Evolutionary conservation across 2,888 invertebrate species (phyloP).

Genomic region (Panzeria rudis): DNA sequence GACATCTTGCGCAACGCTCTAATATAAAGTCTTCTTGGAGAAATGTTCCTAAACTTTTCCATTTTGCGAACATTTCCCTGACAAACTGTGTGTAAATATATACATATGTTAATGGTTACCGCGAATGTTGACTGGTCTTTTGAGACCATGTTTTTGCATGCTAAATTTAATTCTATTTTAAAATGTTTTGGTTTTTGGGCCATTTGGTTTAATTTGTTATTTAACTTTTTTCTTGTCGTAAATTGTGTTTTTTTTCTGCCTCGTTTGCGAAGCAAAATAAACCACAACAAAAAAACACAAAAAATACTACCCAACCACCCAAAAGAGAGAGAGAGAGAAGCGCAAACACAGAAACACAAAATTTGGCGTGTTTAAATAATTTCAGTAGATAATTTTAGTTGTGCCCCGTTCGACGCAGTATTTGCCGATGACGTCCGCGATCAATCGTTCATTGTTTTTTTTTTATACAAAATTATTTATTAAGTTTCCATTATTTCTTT

Average conservation of each 20-base stretch:
- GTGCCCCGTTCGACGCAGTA: slow-evolving; percentile 56
- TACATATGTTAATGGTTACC: neutral
- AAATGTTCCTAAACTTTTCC: no score
- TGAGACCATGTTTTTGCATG: slow-evolving; percentile 20
- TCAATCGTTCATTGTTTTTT: slow-evolving; percentile 2
- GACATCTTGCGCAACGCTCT: no score
- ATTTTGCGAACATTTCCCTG: neutral
- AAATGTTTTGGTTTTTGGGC: slow-evolving; percentile 40
- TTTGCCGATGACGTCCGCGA: slow-evolving; percentile 62
- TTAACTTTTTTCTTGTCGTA: neutral
- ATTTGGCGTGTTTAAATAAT: slow-evolving; percentile 49
- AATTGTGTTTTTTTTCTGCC: slow-evolving; percentile 12
- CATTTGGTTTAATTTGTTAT: slow-evolving; percentile 11
- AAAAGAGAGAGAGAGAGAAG: slow-evolving; percentile 30
- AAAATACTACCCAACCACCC: slow-evolving; percentile 9
- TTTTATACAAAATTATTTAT: slow-evolving; percentile 6
- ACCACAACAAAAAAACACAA: slow-evolving; percentile 4
- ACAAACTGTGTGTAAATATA: neutral
- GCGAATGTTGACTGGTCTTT: slow-evolving; percentile 27
- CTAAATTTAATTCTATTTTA: slow-evolving; percentile 63
- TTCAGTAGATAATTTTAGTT: slow-evolving; percentile 63
- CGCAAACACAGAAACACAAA: slow-evolving; percentile 21
- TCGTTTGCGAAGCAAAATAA: slow-evolving; percentile 31
- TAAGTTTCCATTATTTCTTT: slow-evolving; percentile 3
- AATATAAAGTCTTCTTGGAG: no score